These are phyloP conservation scores for Octonoba sinensis DNA, from an alignment of 2,888 invertebrate genomes.

Conservation along the genomic window DNA sequence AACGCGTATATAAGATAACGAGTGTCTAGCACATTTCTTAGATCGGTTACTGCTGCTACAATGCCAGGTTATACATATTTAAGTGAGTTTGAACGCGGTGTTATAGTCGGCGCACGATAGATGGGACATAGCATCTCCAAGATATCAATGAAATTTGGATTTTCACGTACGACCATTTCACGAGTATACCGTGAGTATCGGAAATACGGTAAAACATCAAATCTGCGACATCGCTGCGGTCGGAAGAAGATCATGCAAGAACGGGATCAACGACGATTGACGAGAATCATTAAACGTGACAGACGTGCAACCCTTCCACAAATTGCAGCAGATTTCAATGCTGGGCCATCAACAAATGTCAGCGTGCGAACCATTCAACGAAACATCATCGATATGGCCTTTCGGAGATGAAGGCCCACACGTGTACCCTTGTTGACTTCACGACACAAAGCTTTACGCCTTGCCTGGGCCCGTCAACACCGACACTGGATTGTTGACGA, in stretches of 20 bases:
- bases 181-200: slow-evolving; percentile 9
- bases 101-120: slow-evolving; percentile 18
- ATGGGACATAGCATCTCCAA: slow-evolving; percentile 6
- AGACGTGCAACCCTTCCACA: not conserved
- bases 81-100: not conserved
- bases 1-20: no score
- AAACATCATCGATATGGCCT: no score
- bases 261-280: not conserved
- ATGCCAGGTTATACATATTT: not conserved
- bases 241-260: slow-evolving; percentile 2
- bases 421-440: no score
- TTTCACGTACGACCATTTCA: slow-evolving; percentile 20
- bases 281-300: no score
- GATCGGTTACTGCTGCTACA: not conserved
- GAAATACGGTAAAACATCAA: not conserved
- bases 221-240: not conserved
- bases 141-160: not conserved
- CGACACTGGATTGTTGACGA: no score
- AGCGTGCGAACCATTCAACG: no score
- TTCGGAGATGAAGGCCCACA: no score
- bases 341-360: not conserved
- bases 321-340: not conserved
- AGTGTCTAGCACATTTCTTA: no score
- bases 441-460: no score
- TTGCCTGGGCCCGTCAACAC: no score